Evolutionary conservation across 1,140 invertebrate species (phyloP).

Genomic region (Micrasema minimum): DNA sequence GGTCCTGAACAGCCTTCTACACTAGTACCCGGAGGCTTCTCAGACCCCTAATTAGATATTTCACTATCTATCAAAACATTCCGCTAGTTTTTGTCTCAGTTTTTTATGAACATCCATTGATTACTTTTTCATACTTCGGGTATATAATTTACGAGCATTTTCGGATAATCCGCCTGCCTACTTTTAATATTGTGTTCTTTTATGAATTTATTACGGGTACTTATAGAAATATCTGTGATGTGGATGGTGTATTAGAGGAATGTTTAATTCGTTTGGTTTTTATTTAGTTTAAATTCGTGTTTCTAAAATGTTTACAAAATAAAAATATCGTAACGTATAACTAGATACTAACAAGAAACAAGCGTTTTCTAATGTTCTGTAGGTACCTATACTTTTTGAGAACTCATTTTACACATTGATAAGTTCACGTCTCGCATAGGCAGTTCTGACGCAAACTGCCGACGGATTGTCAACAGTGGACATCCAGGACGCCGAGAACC

Average conservation of each 20-base stretch:
- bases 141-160: constrained; percentile 39
- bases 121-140: constrained; percentile 39
- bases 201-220: not conserved
- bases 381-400: no score
- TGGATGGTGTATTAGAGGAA: not conserved
- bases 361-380: no score
- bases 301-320: no score
- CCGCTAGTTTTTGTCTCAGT: constrained; percentile 25
- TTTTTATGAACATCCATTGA: constrained; percentile 41
- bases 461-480: no score
- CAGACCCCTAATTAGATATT: constrained; percentile 41
- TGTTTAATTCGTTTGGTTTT: no score
- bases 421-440: no score
- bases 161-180: constrained; percentile 33
- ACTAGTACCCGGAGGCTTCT: constrained; percentile 18
- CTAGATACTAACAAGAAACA: no score
- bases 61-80: constrained; percentile 41
- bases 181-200: constrained; percentile 12
- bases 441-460: no score
- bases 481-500: no score
- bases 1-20: constrained; percentile 17
- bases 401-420: no score
- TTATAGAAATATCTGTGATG: not conserved
- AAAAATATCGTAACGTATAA: no score
- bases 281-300: no score